phyloP scores from a whole-genome alignment of 2,888 invertebrate genomes.

The Drosophila neutralis region DNA sequence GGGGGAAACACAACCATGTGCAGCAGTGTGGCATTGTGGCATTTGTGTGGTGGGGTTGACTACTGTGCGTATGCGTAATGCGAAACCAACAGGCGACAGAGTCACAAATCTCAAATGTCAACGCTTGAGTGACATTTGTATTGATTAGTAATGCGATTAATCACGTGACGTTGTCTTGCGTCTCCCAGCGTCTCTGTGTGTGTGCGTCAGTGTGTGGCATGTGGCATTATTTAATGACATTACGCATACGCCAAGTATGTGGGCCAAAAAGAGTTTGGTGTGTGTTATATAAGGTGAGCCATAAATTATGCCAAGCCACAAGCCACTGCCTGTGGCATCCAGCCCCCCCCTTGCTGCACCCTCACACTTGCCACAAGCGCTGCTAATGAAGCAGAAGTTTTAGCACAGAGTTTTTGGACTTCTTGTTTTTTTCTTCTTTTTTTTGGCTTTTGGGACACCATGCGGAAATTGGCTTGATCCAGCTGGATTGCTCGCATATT shows the following conservation, averaged over 20 bases:
- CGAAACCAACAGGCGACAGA: constrained; percentile 42
- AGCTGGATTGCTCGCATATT: constrained; percentile 26
- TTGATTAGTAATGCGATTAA: constrained; percentile 78
- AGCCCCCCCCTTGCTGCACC: neutral
- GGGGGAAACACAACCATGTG: constrained; percentile 1
- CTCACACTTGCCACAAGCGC: constrained; percentile 19
- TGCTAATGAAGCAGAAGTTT: constrained; percentile 52
- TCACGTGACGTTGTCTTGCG: constrained; percentile 51
- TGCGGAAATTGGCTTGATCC: constrained; percentile 18
- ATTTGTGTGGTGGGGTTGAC: constrained; percentile 25
- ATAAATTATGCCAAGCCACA: constrained; percentile 48
- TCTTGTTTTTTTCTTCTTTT: neutral
- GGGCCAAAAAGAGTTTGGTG: constrained; percentile 46
- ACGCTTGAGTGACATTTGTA: constrained; percentile 74
- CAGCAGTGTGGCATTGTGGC: neutral
- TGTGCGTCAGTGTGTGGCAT: constrained; percentile 46
- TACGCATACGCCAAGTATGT: constrained; percentile 62
- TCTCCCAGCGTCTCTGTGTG: constrained; percentile 13
- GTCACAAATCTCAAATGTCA: constrained; percentile 78
- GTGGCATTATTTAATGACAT: constrained; percentile 66
- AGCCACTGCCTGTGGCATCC: constrained; percentile 44
- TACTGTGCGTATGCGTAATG: constrained; percentile 78
- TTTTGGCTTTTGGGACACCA: constrained; percentile 11
- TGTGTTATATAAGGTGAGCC: constrained; percentile 45
- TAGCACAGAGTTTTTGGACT: constrained; percentile 12